Evolutionary conservation across 2,797 vertebrate genomes (phyloP).

Genomic region (Eulemur rubriventer): DNA sequence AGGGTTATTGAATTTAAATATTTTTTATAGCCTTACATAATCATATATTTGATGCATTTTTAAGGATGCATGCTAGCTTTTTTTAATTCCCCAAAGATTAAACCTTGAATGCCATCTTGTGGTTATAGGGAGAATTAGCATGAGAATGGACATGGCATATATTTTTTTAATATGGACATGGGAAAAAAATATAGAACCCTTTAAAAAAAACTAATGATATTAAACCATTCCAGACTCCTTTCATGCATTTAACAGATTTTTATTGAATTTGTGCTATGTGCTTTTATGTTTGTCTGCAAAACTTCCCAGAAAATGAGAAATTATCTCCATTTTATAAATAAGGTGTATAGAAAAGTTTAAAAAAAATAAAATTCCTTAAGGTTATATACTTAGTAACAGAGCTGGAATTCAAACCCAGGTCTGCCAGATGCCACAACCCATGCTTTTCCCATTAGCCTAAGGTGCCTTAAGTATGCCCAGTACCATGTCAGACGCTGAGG

Average conservation of each 20-base stretch:
- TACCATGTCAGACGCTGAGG: background rate
- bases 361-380: background rate
- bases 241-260: background rate
- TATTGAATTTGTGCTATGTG: background rate
- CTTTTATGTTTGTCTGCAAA: background rate
- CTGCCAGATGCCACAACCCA: background rate
- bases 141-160: background rate
- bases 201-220: background rate
- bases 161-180: background rate
- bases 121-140: constrained; percentile 73
- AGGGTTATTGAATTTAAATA: constrained; percentile 3
- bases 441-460: background rate
- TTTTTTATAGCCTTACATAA: constrained; percentile 27
- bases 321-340: background rate
- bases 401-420: background rate
- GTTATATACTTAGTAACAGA: background rate
- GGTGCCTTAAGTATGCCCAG: background rate
- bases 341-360: background rate
- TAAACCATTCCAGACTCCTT: background rate
- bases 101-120: constrained; percentile 83
- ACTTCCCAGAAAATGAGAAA: background rate
- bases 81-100: constrained; percentile 35
- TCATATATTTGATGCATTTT: constrained; percentile 18
- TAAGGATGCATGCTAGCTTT: background rate
- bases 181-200: background rate